Evolutionary conservation across 2,888 invertebrate species (phyloP).

Genomic region (Physocephala rufipes): DNA sequence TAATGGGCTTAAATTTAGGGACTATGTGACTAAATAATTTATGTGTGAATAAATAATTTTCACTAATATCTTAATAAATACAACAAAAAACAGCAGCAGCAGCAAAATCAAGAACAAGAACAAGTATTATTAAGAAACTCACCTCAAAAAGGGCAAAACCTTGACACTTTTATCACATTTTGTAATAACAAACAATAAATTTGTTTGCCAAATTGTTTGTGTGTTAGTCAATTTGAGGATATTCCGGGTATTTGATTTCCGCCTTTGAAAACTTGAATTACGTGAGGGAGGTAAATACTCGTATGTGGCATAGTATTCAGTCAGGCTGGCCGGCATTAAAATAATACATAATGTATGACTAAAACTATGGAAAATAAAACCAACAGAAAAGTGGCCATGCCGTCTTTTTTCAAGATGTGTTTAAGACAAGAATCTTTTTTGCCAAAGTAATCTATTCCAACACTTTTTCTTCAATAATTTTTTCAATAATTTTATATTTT

Average conservation of each 20-base stretch:
- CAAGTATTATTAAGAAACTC: background rate
- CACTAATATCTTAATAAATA: too few relatives aligned
- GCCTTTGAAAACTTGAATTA: too few relatives aligned
- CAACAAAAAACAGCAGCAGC: background rate
- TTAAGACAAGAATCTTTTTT: too few relatives aligned
- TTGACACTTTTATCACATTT: constrained; percentile 23
- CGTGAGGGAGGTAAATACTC: background rate
- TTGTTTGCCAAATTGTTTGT: background rate
- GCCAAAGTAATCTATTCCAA: too few relatives aligned
- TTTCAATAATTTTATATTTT: too few relatives aligned
- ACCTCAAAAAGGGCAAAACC: background rate
- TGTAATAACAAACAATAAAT: constrained; percentile 27
- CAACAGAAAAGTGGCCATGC: too few relatives aligned
- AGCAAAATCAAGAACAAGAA: background rate
- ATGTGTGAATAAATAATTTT: too few relatives aligned
- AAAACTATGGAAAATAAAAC: background rate
- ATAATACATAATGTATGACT: background rate
- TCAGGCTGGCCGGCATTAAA: background rate
- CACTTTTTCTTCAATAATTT: too few relatives aligned
- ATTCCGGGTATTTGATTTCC: background rate
- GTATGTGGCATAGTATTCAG: background rate
- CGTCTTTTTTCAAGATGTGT: too few relatives aligned
- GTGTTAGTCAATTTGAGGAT: background rate
- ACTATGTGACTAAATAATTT: too few relatives aligned
- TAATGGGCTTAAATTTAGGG: background rate